Conservation (phyloP, 2,888 invertebrate genomes). For the Caradrina kadenii region DNA sequence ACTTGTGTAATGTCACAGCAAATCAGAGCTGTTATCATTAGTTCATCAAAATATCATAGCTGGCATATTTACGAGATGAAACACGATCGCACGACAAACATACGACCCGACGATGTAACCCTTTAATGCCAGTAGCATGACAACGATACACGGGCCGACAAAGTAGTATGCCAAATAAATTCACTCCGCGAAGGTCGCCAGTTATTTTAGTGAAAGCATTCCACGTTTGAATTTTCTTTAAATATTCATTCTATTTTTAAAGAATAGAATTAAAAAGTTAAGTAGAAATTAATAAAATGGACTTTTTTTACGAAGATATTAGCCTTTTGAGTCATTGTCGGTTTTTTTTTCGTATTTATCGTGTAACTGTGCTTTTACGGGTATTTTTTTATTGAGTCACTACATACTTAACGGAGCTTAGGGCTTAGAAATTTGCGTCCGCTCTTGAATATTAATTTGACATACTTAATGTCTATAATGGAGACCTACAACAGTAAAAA, state of each 20-base stretch:
- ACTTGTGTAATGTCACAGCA: conserved; percentile 3
- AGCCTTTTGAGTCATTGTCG: conserved; percentile 6
- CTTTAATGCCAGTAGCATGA: conserved; percentile 31
- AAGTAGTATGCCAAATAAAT: conserved; percentile 75
- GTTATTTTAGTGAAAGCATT: conserved; percentile 75
- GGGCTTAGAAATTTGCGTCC: conserved; percentile 10
- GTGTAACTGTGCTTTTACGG: not conserved
- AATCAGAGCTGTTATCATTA: not conserved
- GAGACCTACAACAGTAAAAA: not conserved
- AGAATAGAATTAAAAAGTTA: conserved; percentile 19
- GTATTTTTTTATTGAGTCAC: not conserved
- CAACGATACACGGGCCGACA: conserved; percentile 36
- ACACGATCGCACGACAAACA: conserved; percentile 14
- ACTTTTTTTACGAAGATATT: conserved; percentile 1
- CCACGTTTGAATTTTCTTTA: conserved; percentile 27
- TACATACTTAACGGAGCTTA: conserved; percentile 5
- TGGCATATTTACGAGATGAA: conserved; percentile 29
- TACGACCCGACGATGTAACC: conserved; percentile 16
- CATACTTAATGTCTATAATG: too few species aligned
- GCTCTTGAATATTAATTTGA: conserved; percentile 18
- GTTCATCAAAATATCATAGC: conserved; percentile 4
- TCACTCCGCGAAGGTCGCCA: conserved; percentile 72
- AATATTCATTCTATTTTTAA: conserved; percentile 25
- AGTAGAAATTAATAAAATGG: conserved; percentile 1
- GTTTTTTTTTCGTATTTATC: conserved; percentile 5